Conservation (phyloP, 2,888 invertebrate genomes). For the Tenthredo scrophulariae region DNA sequence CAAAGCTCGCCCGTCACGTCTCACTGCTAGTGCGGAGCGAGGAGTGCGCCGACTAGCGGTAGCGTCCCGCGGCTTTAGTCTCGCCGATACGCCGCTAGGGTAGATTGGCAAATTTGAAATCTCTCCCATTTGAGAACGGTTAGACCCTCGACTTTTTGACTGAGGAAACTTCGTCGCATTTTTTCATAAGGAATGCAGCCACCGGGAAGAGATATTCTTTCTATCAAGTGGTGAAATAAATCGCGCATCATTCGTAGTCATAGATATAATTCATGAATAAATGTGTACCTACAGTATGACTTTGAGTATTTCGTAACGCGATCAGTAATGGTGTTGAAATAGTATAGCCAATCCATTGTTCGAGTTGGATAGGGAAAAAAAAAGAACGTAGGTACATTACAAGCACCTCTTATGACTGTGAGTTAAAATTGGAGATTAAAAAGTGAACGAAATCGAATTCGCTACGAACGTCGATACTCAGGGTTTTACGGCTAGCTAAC, state of each 20-base stretch:
- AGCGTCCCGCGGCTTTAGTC: neutral
- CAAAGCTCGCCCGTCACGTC: neutral
- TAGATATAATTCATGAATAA: neutral
- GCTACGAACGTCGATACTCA: neutral
- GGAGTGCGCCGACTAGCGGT: neutral
- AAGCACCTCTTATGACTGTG: neutral
- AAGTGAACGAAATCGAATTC: conserved; percentile 14
- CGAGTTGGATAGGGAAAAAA: neutral
- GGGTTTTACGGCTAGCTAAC: neutral
- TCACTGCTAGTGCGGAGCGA: neutral
- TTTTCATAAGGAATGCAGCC: neutral
- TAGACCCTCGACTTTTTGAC: neutral
- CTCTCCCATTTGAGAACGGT: neutral
- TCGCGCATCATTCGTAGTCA: neutral
- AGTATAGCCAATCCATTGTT: conserved; percentile 1
- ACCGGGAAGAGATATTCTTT: neutral
- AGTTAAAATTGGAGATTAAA: conserved; percentile 7
- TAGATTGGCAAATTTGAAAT: neutral
- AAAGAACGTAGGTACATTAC: neutral
- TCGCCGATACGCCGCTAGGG: neutral
- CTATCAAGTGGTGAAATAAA: neutral
- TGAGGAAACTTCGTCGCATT: neutral
- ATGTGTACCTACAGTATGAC: neutral
- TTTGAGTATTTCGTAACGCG: neutral
- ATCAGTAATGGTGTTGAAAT: neutral